Evolutionary conservation across 1,140 invertebrate genomes (phyloP).

Genomic region (Lepidurus packardi): DNA sequence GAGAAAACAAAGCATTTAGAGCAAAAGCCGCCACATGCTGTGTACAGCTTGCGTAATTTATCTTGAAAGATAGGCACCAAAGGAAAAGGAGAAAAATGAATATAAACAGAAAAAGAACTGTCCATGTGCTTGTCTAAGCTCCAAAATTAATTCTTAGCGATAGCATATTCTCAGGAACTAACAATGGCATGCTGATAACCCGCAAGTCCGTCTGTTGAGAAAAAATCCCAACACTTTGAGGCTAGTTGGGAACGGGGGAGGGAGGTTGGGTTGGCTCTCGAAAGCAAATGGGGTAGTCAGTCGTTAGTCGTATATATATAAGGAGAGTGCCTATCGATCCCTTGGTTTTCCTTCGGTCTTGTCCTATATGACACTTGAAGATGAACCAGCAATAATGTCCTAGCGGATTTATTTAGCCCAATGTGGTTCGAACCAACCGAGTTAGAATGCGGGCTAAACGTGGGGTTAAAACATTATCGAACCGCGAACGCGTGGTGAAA

Average conservation of each 20-base stretch:
- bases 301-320: not conserved
- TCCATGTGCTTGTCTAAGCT: not conserved
- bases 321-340: not conserved
- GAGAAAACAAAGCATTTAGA: not conserved
- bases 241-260: not conserved
- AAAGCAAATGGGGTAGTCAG: slow-evolving; percentile 6
- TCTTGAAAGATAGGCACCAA: not conserved
- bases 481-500: no score
- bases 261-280: not conserved
- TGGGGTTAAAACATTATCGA: no score
- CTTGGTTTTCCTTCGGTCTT: not conserved
- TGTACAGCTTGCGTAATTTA: not conserved
- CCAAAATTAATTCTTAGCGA: not conserved
- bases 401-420: not conserved
- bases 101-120: not conserved
- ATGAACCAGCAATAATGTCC: not conserved
- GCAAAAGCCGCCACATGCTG: not conserved
- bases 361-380: not conserved
- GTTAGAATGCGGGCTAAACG: no score
- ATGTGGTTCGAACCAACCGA: no score
- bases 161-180: not conserved
- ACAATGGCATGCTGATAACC: not conserved
- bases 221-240: not conserved
- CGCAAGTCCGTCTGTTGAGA: not conserved
- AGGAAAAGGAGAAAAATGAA: not conserved